Evolutionary conservation across 1,140 invertebrate species (phyloP), one percentile per base, ranked within the genome.

Genomic region (Popillia japonica): DNA sequence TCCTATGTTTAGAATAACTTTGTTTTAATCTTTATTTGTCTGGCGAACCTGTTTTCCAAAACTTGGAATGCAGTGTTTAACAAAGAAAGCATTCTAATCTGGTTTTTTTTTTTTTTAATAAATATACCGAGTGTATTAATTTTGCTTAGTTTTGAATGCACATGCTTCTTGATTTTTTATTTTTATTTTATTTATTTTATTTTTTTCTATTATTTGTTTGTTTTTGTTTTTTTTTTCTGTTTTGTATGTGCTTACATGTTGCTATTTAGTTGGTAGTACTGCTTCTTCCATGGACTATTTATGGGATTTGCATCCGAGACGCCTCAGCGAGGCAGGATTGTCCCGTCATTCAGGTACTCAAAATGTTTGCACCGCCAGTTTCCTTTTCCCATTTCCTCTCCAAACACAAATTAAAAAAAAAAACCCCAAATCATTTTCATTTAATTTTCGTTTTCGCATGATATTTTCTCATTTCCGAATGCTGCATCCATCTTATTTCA

Each of bases 311-410:
- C 90, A 92, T 80, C 89, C 90, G 75, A 90, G 91, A 81, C 89
- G 91, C 83, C 88, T 93, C 83, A 92, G 91, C 87, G 92, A 93
- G 86, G 91, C 92, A 80, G 92, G 91, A 81, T 88, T 92, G 73
- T 89, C 91, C 82, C 88, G 92, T 86, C 91, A 90, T 83, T 92
- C 92, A 91, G 92, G 93, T 93, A 91, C 55, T 79, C 42, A 59
- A 61, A 9, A 74, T 48, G 2, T 34, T 34, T 34, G 27, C 27
- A 34, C 27, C 27, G 2, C 27, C 27, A 34, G 2, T 4, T 34
- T 34, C 27, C 27, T 34, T 4, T 4, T 34, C 27, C 48, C 14
- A 17, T 55, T 34, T 34, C 27, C 27, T 4, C 48, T 6, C 11
- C 3, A 55, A 2, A 55, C 42, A 55, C 10, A 72, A 72, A 34